phyloP scores from a whole-genome alignment of 1,140 invertebrate genomes.

The Nasonia giraulti region DNA sequence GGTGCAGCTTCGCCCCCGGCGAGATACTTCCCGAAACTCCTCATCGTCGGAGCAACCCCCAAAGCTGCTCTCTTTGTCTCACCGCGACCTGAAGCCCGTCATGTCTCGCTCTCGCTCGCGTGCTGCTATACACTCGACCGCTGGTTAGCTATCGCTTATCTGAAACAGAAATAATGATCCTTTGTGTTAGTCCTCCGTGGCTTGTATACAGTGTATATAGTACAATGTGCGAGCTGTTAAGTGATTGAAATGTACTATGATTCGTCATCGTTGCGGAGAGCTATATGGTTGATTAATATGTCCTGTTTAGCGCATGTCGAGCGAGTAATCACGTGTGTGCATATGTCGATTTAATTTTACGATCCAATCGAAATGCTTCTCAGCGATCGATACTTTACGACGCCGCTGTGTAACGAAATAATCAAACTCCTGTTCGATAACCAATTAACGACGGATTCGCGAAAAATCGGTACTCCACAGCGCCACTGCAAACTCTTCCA shows the following conservation, averaged over 20 bases:
- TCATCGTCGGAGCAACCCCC: constrained; percentile 60
- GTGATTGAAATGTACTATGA: not conserved
- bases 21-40: constrained; percentile 49
- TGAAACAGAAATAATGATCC: constrained; percentile 37
- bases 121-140: not conserved
- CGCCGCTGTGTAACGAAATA: no score
- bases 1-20: not conserved
- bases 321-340: no score
- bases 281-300: not conserved
- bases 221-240: not conserved
- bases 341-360: no score
- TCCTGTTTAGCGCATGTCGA: not conserved
- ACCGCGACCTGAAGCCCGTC: constrained; percentile 21
- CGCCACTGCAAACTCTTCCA: no score
- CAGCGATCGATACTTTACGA: no score
- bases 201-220: not conserved
- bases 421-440: no score
- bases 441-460: no score
- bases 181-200: not conserved
- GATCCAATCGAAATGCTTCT: no score
- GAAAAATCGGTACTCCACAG: no score
- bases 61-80: constrained; percentile 22
- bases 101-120: constrained; percentile 6
- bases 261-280: not conserved
- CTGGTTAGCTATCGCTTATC: not conserved